These are phyloP conservation scores for Pelecanoides urinatrix DNA, from an alignment of 2,113 vertebrate species.

Conservation along the genomic window DNA sequence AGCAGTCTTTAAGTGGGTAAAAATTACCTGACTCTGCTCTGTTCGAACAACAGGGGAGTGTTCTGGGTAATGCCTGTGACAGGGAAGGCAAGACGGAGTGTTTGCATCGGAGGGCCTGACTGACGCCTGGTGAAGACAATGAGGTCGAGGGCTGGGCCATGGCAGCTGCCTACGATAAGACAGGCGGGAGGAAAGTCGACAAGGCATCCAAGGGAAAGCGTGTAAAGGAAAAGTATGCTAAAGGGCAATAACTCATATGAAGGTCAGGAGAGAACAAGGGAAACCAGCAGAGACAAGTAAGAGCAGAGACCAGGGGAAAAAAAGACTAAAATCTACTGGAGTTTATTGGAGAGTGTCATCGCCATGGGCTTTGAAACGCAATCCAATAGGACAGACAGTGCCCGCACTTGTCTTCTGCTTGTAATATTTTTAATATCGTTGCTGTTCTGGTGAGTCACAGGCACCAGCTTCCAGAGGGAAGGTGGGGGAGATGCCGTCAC, in stretches of 20 bases:
- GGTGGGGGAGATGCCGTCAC: not conserved
- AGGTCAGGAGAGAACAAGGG: not conserved
- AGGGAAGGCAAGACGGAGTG: not conserved
- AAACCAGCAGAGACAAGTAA: not conserved
- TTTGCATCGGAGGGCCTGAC: not conserved
- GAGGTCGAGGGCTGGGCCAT: not conserved
- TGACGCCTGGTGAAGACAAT: rapidly evolving
- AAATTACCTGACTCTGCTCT: not conserved
- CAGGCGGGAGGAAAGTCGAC: not conserved
- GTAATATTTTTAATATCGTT: not conserved
- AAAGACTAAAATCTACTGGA: not conserved
- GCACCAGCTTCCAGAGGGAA: not conserved
- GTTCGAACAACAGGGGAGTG: not conserved
- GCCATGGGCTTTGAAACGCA: not conserved
- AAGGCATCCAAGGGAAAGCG: not conserved
- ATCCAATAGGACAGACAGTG: not conserved
- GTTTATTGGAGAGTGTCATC: not conserved
- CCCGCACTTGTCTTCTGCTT: not conserved
- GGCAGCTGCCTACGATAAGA: not conserved
- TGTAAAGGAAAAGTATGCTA: not conserved
- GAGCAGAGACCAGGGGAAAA: not conserved
- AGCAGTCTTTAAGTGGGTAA: not conserved
- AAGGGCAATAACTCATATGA: not conserved
- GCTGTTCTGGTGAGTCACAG: not conserved
- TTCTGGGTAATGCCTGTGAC: not conserved